Base-by-base conservation (phyloP, 2,797 vertebrate species). In the Heliangelus exortis region DNA sequence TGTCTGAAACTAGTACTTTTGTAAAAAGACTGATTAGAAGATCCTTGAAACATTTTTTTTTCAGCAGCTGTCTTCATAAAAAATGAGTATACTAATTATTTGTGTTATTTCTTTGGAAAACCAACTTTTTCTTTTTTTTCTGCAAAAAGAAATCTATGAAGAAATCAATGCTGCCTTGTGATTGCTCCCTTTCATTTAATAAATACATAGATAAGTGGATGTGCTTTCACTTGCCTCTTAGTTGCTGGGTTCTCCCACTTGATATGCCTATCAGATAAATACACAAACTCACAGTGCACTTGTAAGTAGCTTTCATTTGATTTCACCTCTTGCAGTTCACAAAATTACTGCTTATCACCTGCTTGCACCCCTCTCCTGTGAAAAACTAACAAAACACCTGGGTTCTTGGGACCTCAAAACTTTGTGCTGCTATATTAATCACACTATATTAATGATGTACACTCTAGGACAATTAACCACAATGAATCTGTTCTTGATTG, bases 1-100 rank as follows among this genome's bases (percentile, higher is more conserved):
- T 84, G 89, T 96, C 95, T 89, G 95, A 97, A 96, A 93, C 84
- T 73, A 53, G 58, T 62, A 54, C 74, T 97, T 61, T 72, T 66
- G 65, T 63, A 43, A 74, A 87, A 83, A 53, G 20, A 19, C 26
- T 15, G 18, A 58, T n/a, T 18, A 34, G 23, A 45, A 50, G 33
- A 16, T 53, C 33, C 50, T 62, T 80, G 57, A 87, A 90, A 89
- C 12, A 67, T 26, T 65, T 96, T 47, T 12, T 48, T 50, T 50
- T 22, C 21, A 87, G 36, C 5, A n/a, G 29, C 36, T 95, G 36
- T 21, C 79, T 89, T 84, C 31, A 23, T 69, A 78, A 67, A 5
- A 93, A 93, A 63, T 14, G 53, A 29, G 6, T 45, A 71, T 33
- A 33, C 21, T 61, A 92, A 92, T 73, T 31, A 48, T 54, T 66